Base-by-base conservation (phyloP, 2,113 vertebrate genomes). In the Melanerpes formicivorus region DNA sequence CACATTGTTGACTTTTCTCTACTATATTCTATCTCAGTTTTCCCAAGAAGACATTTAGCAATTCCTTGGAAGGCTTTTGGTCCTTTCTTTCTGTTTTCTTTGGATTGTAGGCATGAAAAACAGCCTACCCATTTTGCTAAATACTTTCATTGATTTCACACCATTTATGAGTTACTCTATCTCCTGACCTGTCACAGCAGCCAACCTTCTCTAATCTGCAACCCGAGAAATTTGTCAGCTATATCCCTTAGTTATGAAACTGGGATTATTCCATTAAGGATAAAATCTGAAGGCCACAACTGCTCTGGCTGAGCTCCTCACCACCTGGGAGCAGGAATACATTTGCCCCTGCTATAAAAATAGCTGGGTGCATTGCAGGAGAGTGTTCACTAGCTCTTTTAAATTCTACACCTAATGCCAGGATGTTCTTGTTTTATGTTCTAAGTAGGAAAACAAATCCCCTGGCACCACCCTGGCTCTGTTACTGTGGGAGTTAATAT, bases 221-320 rank as follows among this genome's bases (percentile, higher is more conserved):
- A 93, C 94, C 84, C 50, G 87, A 92, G 80, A 93, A 94, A 94
- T 64, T 80, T 87, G 60, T 86, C 19, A 4, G 13, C 27, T 84
- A 19, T 56, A 93, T 75, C 88, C 64, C 60, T 84, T 79, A 72
- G 81, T 93, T 96, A 95, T 48, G 88, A 96, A 95, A 94, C 87
- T 54, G 26, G 73, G 87, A 94, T 95, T 94, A 91, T 78, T 84
- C 26, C 63, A 81, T 59, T 18, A 14, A 85, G 79, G 84, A 72
- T 94, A 82, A 94, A 96, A 87, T 89, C 70, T 65, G 73, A 90
- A 80, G 56, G 59, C 88, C 32, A 58, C 77, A 55, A 6, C 54
- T 52, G 32, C 44, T 62, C 16, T 56, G 26, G 58, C 18, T 76
- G 58, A 86, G 81, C 34, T 54, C 10, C 29, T 90, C 17, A 26